Conservation (phyloP, 1,140 invertebrate genomes). For the Cecropterus lyciades region DNA sequence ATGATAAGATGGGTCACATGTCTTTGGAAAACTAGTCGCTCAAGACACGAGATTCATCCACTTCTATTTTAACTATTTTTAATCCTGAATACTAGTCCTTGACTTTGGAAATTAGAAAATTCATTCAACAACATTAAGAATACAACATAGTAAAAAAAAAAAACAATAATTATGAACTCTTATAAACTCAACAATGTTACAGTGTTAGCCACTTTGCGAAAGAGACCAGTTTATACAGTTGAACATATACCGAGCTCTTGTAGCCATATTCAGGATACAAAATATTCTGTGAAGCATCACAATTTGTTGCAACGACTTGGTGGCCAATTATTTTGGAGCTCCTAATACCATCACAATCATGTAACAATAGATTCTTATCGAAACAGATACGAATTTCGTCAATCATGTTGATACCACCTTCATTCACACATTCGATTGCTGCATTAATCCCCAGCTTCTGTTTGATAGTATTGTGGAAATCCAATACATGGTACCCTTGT, state of each 20-base stretch:
- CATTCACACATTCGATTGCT: slow-evolving; percentile 86
- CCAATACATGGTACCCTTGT: slow-evolving; percentile 83
- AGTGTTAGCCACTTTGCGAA: slow-evolving; percentile 85
- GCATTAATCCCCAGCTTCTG: slow-evolving; percentile 85
- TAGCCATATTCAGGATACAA: slow-evolving; percentile 82
- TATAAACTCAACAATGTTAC: slow-evolving; percentile 58
- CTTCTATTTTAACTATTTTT: no score
- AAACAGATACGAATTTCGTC: slow-evolving; percentile 89
- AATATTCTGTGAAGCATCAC: slow-evolving; percentile 82
- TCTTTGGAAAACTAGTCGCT: no score
- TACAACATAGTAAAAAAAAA: background rate
- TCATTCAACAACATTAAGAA: no score
- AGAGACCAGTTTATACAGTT: slow-evolving; percentile 83
- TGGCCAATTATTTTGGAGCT: slow-evolving; percentile 49
- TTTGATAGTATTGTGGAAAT: slow-evolving; percentile 86
- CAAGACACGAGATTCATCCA: no score
- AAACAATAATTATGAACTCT: no score
- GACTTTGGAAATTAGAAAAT: no score
- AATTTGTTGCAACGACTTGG: slow-evolving; percentile 85
- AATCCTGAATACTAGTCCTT: no score
- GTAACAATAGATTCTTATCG: slow-evolving; percentile 85
- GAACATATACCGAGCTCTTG: slow-evolving; percentile 58
- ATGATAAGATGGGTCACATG: no score
- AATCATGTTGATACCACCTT: slow-evolving; percentile 85
- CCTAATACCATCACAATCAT: slow-evolving; percentile 85